Evolutionary conservation across 1,140 invertebrate species (phyloP).

Genomic region (Antheraea pernyi): DNA sequence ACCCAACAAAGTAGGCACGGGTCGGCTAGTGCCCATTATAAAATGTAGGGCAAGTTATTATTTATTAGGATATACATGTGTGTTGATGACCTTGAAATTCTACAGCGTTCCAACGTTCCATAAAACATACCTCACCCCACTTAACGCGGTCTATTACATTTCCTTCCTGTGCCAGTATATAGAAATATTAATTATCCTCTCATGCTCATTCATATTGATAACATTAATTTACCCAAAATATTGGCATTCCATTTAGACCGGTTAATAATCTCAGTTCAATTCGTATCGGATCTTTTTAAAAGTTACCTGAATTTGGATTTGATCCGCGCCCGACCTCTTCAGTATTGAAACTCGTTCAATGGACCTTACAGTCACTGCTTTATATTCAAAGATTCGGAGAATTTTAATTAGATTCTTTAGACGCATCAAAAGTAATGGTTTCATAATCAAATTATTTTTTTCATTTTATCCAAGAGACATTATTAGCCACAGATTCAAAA

Average conservation of each 20-base stretch:
- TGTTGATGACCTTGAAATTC: too few species aligned
- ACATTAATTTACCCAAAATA: background rate
- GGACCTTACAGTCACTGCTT: background rate
- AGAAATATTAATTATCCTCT: too few species aligned
- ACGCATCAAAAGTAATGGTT: background rate
- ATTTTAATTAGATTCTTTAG: constrained; percentile 1
- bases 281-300: background rate
- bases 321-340: background rate
- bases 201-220: background rate
- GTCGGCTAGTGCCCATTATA: too few species aligned
- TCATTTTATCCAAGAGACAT: background rate
- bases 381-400: background rate
- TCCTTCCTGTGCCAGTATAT: too few species aligned
- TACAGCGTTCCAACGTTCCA: too few species aligned
- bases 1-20: too few species aligned
- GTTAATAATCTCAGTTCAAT: background rate
- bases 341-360: background rate
- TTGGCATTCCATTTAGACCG: background rate
- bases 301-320: constrained; percentile 3
- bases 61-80: too few species aligned
- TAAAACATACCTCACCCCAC: too few species aligned
- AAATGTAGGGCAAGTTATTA: too few species aligned
- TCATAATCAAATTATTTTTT: background rate
- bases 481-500: background rate
- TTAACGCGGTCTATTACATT: too few species aligned